Percentiles rank a stretch among this genome's conserved stretches.
Conservation (phyloP, 2,797 vertebrate genomes). For the Chrosomus eos region DNA sequence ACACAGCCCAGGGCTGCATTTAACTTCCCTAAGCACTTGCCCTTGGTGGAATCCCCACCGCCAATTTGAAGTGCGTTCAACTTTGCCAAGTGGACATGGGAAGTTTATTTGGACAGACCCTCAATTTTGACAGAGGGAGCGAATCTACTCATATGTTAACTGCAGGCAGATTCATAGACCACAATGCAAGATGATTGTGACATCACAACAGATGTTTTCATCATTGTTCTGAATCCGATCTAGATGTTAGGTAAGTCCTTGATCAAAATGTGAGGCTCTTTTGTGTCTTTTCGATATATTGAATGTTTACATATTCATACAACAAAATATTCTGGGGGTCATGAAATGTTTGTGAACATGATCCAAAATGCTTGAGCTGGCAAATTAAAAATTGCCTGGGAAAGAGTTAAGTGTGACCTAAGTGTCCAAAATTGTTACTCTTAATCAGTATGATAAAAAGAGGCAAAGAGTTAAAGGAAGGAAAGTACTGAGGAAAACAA, state of each 20-base stretch:
- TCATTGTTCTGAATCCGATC: too few species aligned
- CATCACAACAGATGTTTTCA: background rate
- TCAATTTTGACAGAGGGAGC: background rate
- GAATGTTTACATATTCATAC: background rate
- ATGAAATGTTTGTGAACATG: background rate
- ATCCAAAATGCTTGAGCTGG: background rate
- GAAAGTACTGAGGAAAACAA: background rate
- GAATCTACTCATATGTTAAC: background rate
- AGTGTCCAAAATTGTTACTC: background rate
- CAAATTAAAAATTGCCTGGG: background rate
- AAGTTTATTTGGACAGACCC: background rate
- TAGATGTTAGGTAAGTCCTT: too few species aligned
- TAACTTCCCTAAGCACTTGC: background rate
- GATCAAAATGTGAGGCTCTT: too few species aligned
- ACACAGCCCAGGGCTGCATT: background rate
- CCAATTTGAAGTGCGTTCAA: background rate
- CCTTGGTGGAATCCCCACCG: background rate
- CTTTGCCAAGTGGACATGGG: background rate
- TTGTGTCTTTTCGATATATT: background rate
- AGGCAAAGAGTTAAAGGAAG: background rate
- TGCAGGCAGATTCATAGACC: background rate
- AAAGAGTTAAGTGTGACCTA: background rate
- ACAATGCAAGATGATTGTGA: background rate
- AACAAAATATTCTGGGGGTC: background rate
- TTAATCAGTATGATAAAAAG: background rate